Percentiles rank a stretch among this genome's conserved stretches.
Evolutionary conservation across 2,888 invertebrate genomes (phyloP).

Genomic region (Panorpa germanica): DNA sequence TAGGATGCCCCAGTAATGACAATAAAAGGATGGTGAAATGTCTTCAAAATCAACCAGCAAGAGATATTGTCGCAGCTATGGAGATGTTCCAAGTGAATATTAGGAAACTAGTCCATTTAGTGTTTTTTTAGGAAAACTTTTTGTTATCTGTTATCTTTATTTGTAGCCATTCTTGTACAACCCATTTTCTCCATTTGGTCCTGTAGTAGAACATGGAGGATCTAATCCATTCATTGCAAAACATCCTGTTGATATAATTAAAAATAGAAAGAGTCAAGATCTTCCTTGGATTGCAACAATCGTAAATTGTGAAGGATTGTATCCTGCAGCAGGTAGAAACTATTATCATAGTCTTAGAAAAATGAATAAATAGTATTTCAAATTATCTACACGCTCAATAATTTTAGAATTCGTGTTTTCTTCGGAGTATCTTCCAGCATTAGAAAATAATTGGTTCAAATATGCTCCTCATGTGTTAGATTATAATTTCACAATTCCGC

Average conservation of each 20-base stretch:
- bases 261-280: slow-evolving; percentile 35
- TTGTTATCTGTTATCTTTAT: too few species aligned
- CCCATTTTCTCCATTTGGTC: slow-evolving; percentile 54
- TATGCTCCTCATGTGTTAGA: slow-evolving; percentile 41
- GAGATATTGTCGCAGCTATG: slow-evolving; percentile 33
- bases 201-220: slow-evolving; percentile 40
- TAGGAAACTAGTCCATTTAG: too few species aligned
- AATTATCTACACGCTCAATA: too few species aligned
- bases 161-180: slow-evolving; percentile 40
- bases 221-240: slow-evolving; percentile 41
- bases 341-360: too few species aligned
- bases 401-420: slow-evolving; percentile 24
- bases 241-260: slow-evolving; percentile 41
- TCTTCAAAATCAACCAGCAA: slow-evolving; percentile 37
- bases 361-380: too few species aligned
- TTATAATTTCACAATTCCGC: slow-evolving; percentile 35
- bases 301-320: slow-evolving; percentile 52
- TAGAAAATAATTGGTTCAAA: slow-evolving; percentile 36
- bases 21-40: slow-evolving; percentile 40
- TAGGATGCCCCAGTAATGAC: slow-evolving; percentile 39
- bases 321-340: slow-evolving; percentile 41
- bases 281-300: slow-evolving; percentile 51
- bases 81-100: slow-evolving; percentile 15
- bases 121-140: too few species aligned
- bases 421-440: slow-evolving; percentile 25